phyloP scores from a whole-genome alignment of 2,113 vertebrate species.

The Theropithecus gelada region DNA sequence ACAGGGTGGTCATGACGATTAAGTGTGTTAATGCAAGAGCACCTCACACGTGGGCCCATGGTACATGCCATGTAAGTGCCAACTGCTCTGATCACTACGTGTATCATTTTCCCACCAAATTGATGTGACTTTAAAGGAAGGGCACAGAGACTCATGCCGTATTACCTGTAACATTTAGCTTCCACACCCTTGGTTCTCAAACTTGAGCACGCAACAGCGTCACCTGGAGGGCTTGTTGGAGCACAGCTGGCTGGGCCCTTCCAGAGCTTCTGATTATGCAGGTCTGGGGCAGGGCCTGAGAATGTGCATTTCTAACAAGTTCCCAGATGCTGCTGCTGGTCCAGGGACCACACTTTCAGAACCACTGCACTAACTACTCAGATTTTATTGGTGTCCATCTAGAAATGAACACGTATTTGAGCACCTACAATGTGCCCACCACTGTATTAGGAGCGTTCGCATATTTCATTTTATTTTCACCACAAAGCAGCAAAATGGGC shows the following conservation, averaged over 20 bases:
- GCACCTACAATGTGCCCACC: too few relatives aligned
- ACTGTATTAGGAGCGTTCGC: accelerated
- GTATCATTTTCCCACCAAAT: background rate
- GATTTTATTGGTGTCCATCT: background rate
- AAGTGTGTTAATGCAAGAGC: accelerated
- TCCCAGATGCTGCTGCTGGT: background rate
- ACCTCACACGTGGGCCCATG: accelerated
- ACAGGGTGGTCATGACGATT: background rate
- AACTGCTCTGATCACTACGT: background rate
- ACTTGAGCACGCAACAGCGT: background rate
- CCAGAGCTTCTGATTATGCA: background rate
- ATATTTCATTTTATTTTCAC: background rate
- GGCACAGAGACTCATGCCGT: background rate
- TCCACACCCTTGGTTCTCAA: background rate
- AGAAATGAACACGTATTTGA: background rate
- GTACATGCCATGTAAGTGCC: accelerated
- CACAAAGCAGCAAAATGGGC: too few relatives aligned
- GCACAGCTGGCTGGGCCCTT: background rate
- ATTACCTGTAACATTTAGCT: background rate
- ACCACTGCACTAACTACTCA: background rate
- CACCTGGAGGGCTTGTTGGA: background rate
- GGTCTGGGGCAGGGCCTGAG: background rate
- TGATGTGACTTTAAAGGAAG: background rate
- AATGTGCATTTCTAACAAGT: background rate
- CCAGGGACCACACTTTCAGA: background rate